Base-by-base conservation (phyloP, 1,140 invertebrate species). In the Drosophila pandora region DNA sequence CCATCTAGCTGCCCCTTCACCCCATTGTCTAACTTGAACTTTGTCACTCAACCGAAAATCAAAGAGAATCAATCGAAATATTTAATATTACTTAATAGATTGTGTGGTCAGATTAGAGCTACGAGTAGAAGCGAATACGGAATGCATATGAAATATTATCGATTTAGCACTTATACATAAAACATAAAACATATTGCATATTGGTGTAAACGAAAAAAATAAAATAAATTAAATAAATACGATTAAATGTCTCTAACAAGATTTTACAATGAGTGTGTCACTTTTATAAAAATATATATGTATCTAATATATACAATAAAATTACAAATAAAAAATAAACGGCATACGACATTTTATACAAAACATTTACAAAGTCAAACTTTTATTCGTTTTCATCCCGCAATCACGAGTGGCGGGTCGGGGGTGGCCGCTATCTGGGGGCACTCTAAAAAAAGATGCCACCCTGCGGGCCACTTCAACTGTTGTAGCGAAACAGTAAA, bases 211-310 rank as follows among this genome's bases (percentile, higher is more conserved):
- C 62, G 21, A 23, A 47, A 47, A 2, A 21, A 21, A 6, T 28
- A 28, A 43, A 43, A 10, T 13, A 58, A 70, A 32, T 52, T 55
- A 61, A 60, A 76, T 57, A 63, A 55, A 61, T 65, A 47, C 76
- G 50, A 74, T 76, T 85, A 81, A 74, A 67, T 88, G 79, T 87
- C 83, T 88, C 83, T 88, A 83, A 87, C 82, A 88, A 88, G 79
- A 87, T 87, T 87, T 87, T 87, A 87, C 79, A 76, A 83, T 87
- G 83, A 79, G 79, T 79, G 83, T 87, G 83, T 87, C 83, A 88
- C 83, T 88, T 87, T 87, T 87, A 83, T 88, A 85, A 64, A 82
- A 73, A 70, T 80, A 76, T 53, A 73, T 72, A 70, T 80, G 75
- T 53, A 73, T 72, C 69, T 72, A 57, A 87, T 88, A 87, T 88